These are phyloP conservation scores for Equus quagga DNA, from an alignment of 2,113 vertebrate genomes.

Conservation along the genomic window DNA sequence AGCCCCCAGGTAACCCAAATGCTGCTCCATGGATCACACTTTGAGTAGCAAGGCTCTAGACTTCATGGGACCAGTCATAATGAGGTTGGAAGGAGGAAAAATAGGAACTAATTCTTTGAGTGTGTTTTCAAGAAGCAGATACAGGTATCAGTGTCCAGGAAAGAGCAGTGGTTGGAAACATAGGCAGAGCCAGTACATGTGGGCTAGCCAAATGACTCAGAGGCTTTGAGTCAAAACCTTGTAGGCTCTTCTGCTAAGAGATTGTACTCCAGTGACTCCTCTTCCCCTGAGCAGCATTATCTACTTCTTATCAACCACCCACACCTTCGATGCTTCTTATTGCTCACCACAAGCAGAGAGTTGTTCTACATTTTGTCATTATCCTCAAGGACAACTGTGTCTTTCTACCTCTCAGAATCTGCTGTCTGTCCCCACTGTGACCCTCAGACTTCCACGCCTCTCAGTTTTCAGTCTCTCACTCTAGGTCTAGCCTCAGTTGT, in stretches of 20 bases:
- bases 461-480: not conserved
- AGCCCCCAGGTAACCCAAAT: not conserved
- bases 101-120: not conserved
- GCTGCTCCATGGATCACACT: not conserved
- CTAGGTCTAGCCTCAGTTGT: not conserved
- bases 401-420: not conserved
- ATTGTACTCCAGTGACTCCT: not conserved
- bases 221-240: not conserved
- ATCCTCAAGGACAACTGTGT: not conserved
- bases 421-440: not conserved
- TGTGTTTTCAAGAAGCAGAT: not conserved
- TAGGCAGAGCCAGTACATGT: not conserved
- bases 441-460: not conserved
- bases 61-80: not conserved
- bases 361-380: conserved; percentile 4
- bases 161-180: not conserved
- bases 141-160: not conserved
- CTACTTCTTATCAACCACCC: not conserved
- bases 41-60: not conserved
- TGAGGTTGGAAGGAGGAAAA: not conserved
- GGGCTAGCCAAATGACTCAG: not conserved
- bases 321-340: not conserved
- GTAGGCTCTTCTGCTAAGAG: not conserved
- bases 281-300: not conserved
- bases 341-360: not conserved